Percentiles rank a stretch among this genome's conserved stretches.
These are phyloP conservation scores for Polyommatus iphigenia DNA, from an alignment of 2,888 invertebrate genomes.

Conservation along the genomic window DNA sequence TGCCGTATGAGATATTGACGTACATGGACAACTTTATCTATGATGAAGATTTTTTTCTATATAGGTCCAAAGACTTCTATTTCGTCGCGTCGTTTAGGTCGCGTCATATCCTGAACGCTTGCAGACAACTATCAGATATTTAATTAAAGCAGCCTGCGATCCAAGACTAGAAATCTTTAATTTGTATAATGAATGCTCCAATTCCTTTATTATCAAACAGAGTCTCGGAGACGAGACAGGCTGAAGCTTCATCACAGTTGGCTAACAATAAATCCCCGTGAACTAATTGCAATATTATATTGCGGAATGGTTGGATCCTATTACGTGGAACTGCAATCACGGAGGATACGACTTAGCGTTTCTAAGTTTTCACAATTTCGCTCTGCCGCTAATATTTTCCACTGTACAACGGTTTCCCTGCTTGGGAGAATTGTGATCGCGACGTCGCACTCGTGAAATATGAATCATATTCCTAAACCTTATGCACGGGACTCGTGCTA, in stretches of 20 bases:
- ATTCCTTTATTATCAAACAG: slow-evolving; percentile 12
- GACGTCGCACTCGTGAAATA: slow-evolving; percentile 29
- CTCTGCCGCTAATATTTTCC: slow-evolving; percentile 65
- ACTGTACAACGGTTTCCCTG: slow-evolving; percentile 62
- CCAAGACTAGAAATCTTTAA: neutral
- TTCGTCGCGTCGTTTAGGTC: too few species aligned
- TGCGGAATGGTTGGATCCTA: slow-evolving; percentile 36
- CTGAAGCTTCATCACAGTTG: slow-evolving; percentile 32
- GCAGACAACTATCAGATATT: neutral
- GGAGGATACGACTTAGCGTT: slow-evolving; percentile 64
- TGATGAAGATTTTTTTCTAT: too few species aligned
- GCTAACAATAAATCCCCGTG: slow-evolving; percentile 39
- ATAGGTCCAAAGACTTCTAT: too few species aligned
- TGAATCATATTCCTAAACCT: slow-evolving; percentile 4
- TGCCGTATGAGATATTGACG: too few species aligned
- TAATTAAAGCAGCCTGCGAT: neutral
- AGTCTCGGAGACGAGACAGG: slow-evolving; percentile 20
- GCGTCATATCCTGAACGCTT: neutral
- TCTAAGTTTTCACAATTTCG: slow-evolving; percentile 72
- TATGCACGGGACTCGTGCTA: neutral
- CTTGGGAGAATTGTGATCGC: slow-evolving; percentile 60
- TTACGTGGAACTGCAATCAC: slow-evolving; percentile 51
- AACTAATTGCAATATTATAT: slow-evolving; percentile 40
- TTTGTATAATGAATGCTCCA: neutral
- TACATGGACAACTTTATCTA: too few species aligned